Evolutionary conservation across 2,113 vertebrate species (phyloP).

Genomic region (Pseudonaja textilis): DNA sequence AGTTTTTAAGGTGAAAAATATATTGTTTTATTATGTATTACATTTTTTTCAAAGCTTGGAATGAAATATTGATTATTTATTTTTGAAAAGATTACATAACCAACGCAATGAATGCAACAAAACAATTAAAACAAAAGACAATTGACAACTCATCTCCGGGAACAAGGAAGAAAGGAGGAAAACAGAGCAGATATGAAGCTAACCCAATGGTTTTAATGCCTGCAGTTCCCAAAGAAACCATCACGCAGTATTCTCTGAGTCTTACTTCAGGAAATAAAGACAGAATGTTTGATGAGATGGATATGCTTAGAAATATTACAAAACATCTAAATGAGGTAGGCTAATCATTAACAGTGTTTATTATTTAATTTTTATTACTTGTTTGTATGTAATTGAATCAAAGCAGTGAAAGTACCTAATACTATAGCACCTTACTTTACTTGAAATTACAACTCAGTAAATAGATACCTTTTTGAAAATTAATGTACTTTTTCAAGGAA

Average conservation of each 20-base stretch:
- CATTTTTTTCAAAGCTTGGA: background rate
- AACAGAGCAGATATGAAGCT: background rate
- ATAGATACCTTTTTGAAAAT: background rate
- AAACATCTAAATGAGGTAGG: constrained; percentile 36
- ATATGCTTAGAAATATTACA: constrained; percentile 32
- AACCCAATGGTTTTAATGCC: constrained; percentile 5
- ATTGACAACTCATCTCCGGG: background rate
- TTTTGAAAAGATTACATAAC: background rate
- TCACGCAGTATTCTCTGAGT: constrained; percentile 12
- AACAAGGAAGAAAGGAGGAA: constrained; percentile 17
- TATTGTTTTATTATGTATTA: background rate
- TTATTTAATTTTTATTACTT: background rate
- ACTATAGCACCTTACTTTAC: background rate
- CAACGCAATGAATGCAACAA: background rate
- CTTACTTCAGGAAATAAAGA: constrained; percentile 32
- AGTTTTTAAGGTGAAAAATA: background rate
- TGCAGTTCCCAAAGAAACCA: background rate
- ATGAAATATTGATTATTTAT: background rate
- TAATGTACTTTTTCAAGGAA: background rate
- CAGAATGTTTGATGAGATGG: constrained; percentile 27
- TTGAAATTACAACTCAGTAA: background rate
- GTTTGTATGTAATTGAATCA: background rate
- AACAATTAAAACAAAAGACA: background rate
- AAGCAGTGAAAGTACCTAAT: background rate
- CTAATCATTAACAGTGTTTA: background rate